A percentile compares a stretch with the other conserved stretches of the same genome.
Conservation (phyloP, 2,797 vertebrate species). For the Cryptoblepharus egeriae region DNA sequence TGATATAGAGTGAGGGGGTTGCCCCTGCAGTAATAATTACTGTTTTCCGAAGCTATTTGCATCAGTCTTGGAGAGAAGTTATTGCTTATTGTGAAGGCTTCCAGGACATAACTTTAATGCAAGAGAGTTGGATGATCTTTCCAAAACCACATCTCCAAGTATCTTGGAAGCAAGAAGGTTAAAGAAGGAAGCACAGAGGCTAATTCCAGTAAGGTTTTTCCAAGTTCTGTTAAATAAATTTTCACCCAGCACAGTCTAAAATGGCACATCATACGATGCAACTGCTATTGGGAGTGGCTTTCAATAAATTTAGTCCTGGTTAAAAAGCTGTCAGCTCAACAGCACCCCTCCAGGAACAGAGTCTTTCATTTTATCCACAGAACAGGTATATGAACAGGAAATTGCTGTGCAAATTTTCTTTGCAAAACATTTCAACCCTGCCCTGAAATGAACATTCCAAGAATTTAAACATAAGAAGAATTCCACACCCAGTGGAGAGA, state of each 20-base stretch:
- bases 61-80: conserved; percentile 40
- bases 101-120: conserved; percentile 61
- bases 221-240: conserved; percentile 41
- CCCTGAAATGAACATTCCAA: not conserved
- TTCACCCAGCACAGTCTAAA: conserved; percentile 1
- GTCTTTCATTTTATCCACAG: conserved; percentile 24
- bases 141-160: conserved; percentile 52
- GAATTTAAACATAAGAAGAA: conserved; percentile 14
- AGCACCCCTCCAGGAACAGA: conserved; percentile 5
- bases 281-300: not conserved
- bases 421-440: rapidly evolving
- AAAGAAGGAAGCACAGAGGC: conserved; percentile 52
- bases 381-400: not conserved
- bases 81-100: conserved; percentile 62
- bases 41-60: conserved; percentile 53
- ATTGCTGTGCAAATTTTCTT: conserved; percentile 25
- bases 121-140: conserved; percentile 52
- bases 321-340: conserved; percentile 32
- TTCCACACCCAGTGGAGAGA: conserved; percentile 20
- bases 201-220: conserved; percentile 29
- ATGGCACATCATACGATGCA: not conserved
- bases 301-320: conserved; percentile 26
- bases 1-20: not conserved
- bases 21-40: conserved; percentile 2
- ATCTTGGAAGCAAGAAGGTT: conserved; percentile 60